Conservation (phyloP, 1,140 invertebrate genomes). For the Penaeus indicus region DNA sequence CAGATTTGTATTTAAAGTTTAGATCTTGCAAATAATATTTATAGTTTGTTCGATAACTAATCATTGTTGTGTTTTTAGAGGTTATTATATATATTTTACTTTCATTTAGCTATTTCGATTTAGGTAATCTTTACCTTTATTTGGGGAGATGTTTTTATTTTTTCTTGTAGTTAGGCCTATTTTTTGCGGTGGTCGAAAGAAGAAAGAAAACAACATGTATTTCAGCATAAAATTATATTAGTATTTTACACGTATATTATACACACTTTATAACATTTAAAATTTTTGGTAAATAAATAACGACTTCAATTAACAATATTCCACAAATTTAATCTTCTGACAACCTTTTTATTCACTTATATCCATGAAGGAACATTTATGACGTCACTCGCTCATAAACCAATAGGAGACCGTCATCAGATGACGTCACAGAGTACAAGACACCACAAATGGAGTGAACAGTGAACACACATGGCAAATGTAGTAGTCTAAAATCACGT, state of each 20-base stretch:
- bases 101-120: not conserved
- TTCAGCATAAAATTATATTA: conserved; percentile 64
- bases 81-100: too few relatives aligned
- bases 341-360: conserved; percentile 37
- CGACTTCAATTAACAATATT: conserved; percentile 55
- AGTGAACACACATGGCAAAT: conserved; percentile 38
- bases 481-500: conserved; percentile 19
- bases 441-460: conserved; percentile 28
- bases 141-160: not conserved
- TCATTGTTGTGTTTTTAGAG: too few relatives aligned
- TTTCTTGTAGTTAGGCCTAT: not conserved
- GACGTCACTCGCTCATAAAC: conserved; percentile 35
- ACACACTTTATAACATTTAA: conserved; percentile 64
- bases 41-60: too few relatives aligned
- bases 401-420: conserved; percentile 43
- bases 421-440: conserved; percentile 45
- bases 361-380: conserved; percentile 5
- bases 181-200: not conserved
- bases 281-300: conserved; percentile 61
- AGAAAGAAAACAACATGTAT: conserved; percentile 15
- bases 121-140: not conserved
- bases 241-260: conserved; percentile 63
- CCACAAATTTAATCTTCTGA: conserved; percentile 48
- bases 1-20: too few relatives aligned
- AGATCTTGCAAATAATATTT: too few relatives aligned